Conservation (phyloP, 1,140 invertebrate genomes). For the Zaprionus kolodkinae region DNA sequence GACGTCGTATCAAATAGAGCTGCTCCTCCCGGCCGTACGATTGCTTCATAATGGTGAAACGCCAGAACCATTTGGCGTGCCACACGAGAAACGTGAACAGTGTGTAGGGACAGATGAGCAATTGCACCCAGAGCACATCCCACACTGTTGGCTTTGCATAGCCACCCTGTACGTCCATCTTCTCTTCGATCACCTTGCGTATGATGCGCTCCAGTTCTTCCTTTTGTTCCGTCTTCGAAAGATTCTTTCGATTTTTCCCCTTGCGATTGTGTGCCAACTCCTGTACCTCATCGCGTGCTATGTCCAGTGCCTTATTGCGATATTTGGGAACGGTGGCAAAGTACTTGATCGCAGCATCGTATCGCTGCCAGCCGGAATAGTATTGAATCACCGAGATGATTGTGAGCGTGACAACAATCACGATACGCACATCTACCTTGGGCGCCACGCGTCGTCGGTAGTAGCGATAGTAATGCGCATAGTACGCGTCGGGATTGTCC, state of each 20-base stretch:
- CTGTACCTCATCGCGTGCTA: conserved; percentile 90
- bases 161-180: conserved; percentile 95
- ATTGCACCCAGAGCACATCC: conserved; percentile 93
- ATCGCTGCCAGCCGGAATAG: conserved; percentile 90
- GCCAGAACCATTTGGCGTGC: conserved; percentile 92
- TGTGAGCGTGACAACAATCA: conserved; percentile 92
- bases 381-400: conserved; percentile 94
- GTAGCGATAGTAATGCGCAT: conserved; percentile 95
- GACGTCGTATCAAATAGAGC: conserved; percentile 92
- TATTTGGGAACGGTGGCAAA: conserved; percentile 95
- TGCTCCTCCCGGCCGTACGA: conserved; percentile 93
- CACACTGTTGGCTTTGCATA: conserved; percentile 92
- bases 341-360: conserved; percentile 94
- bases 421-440: conserved; percentile 95
- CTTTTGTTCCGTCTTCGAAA: conserved; percentile 89
- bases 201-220: conserved; percentile 91
- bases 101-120: conserved; percentile 91
- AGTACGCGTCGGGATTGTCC: conserved; percentile 96
- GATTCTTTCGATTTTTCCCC: conserved; percentile 85
- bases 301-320: conserved; percentile 91
- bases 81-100: conserved; percentile 89
- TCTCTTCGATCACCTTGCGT: conserved; percentile 92
- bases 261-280: conserved; percentile 86
- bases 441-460: conserved; percentile 93
- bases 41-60: conserved; percentile 90